Evolutionary conservation across 2,888 invertebrate species (phyloP), one percentile per base, ranked within the genome.

Genomic region (Alentia gelatinosa): DNA sequence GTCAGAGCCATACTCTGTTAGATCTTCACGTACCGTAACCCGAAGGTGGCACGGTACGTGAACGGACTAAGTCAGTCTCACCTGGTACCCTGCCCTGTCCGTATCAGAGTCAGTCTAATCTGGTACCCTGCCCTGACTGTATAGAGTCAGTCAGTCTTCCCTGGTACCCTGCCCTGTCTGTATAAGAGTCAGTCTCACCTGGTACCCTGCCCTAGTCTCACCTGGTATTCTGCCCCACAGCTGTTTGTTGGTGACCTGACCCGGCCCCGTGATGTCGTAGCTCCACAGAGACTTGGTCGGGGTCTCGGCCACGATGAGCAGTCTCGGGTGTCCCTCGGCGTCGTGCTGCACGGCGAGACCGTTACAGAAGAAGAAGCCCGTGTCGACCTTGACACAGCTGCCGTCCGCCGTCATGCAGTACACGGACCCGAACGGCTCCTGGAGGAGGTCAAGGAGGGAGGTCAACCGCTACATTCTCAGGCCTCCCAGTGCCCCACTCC

Each of bases 301-400:
- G 7, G 95, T 95, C 91, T 95, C 95, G 12, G 95, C 95, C 23
- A 95, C 95, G 88, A 95, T 95, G 33, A 95, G 92, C 89, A 93
- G 93, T 26, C 90, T 86, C 0, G 95, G 94, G 39, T 90, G 91
- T 0, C 94, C 94, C 47, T 94, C 93, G 26, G 88, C 91, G 39
- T 92, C 86, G 90, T 95, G 95, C 33, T 93, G 92, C 9, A 95
- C 95, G 37, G 94, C 95, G 42, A 95, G 93, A 30, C 95, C 95
- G 93, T 95, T 95, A 23, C 94, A 94, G 90, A 95, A 95, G 12
- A 90, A 91, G 39, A 94, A 90, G n/a, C 94, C 94, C 26, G 94
- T 94, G 91, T 94, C 95, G 23, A 95, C 92, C 23, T 95, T 91
- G 23, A 94, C 90, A 26, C 94, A 91, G 30, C 92, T 89, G 89